Evolutionary conservation across 53 echinoderm and acorn worm genomes (phyloP), one percentile per base, ranked within the genome.

Genomic region (Crossaster papposus): DNA sequence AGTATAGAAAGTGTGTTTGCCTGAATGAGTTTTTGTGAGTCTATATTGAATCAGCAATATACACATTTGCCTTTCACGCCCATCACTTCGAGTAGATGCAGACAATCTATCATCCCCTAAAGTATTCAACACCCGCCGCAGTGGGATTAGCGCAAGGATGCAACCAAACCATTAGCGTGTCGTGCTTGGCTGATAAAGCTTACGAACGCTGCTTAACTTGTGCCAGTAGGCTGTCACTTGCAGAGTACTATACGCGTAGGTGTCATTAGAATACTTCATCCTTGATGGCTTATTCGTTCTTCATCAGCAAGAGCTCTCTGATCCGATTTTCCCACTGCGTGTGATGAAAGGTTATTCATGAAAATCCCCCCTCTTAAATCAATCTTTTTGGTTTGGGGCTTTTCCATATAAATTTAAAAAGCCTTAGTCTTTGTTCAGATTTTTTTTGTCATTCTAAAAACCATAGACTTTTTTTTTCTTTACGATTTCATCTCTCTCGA

Each of bases 11-110:
- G 22, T 58, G 58, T 11, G n/a, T n/a, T n/a, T 58, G 75, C 28
- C 3, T 74, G n/a, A 36, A 20, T 35, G 14, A 12, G 36, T 5
- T n/a, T 74, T 74, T 34, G 75, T 30, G 36, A 20, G 24, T 68
- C 14, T 74, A 74, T 74, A 74, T 74, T 74, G 23, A 33, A 14
- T 74, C 75, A 74, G 75, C 22, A 74, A 74, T 74, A 74, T 36
- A 74, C 18, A 74, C 18, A 34, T 14, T 9, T 22, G 15, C 36
- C 36, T 74, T 36, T 35, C 34, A 23, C 36, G 75, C 22, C 75
- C 35, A 74, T 74, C 75, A 74, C 15, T 15, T 74, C 34, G 20
- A 74, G 75, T 34, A 36, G 75, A 74, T 33, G 33, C 17, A 28
- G 75, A 33, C 22, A 35, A 74, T 74, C 36, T 74, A 36, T 74